These are phyloP conservation scores for Chelonus insularis DNA, from an alignment of 1,140 invertebrate genomes.

Conservation along the genomic window DNA sequence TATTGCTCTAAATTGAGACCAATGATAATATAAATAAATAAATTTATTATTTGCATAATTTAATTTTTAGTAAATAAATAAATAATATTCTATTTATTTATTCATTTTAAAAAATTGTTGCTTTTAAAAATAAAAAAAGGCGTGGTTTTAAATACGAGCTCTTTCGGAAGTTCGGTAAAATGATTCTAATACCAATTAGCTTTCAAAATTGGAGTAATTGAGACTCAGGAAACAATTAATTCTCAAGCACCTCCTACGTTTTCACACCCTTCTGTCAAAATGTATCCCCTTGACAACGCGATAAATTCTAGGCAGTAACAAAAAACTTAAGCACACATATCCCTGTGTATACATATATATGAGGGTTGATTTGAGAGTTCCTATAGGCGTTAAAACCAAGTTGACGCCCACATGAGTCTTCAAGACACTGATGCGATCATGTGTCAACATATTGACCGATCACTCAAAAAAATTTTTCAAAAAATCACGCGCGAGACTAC, in stretches of 20 bases:
- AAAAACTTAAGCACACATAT: not conserved
- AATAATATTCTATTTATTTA: no score
- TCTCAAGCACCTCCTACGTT: not conserved
- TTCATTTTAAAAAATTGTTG: no score
- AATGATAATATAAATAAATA: no score
- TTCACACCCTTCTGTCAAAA: not conserved
- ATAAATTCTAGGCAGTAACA: not conserved
- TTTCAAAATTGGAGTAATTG: no score
- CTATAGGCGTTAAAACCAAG: not conserved
- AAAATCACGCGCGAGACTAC: constrained; percentile 3
- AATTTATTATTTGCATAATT: no score
- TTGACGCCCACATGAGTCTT: not conserved
- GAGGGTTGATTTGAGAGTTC: not conserved
- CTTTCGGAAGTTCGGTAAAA: not conserved
- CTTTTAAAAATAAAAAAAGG: no score
- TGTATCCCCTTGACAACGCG: not conserved
- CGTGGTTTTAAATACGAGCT: no score
- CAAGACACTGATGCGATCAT: not conserved
- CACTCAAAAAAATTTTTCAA: constrained; percentile 24
- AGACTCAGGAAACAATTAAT: constrained; percentile 1
- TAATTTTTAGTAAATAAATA: not conserved
- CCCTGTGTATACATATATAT: not conserved
- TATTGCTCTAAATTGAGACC: no score
- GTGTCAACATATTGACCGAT: constrained; percentile 51
- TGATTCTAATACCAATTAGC: not conserved